A percentile compares a stretch with the other conserved stretches of the same genome.
Evolutionary conservation across 2,888 invertebrate genomes (phyloP).

Genomic region (Hirtodrosophila histrioides): DNA sequence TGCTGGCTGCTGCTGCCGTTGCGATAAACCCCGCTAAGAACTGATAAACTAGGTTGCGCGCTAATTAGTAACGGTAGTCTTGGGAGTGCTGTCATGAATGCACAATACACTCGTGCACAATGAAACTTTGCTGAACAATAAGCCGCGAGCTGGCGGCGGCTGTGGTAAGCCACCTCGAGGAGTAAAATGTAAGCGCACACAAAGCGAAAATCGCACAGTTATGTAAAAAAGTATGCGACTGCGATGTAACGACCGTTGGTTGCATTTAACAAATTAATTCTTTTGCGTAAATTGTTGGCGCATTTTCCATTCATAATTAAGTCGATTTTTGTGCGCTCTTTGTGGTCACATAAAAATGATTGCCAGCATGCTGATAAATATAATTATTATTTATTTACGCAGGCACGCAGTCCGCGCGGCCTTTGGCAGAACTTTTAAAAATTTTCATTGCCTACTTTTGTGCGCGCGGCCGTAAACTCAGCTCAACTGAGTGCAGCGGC

Average conservation of each 20-base stretch:
- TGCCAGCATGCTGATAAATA: constrained; percentile 12
- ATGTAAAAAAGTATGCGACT: no score
- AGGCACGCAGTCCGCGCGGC: not conserved
- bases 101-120: constrained; percentile 61
- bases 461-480: constrained; percentile 8
- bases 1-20: constrained; percentile 5
- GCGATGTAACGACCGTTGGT: no score
- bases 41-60: constrained; percentile 77
- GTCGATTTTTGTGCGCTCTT: constrained; percentile 7
- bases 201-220: constrained; percentile 3
- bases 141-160: constrained; percentile 26
- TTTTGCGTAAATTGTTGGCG: no score
- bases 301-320: constrained; percentile 23
- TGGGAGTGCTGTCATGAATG: constrained; percentile 62
- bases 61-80: constrained; percentile 74
- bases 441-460: constrained; percentile 60
- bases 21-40: constrained; percentile 59
- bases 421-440: constrained; percentile 1
- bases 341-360: constrained; percentile 15
- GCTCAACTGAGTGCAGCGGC: constrained; percentile 18
- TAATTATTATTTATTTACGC: constrained; percentile 24
- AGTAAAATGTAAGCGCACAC: not conserved
- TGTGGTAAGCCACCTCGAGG: constrained; percentile 15
- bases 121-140: constrained; percentile 54
- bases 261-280: constrained; percentile 15